Base-by-base conservation (phyloP, 2,797 vertebrate genomes). In the Anguilla pacifica region DNA sequence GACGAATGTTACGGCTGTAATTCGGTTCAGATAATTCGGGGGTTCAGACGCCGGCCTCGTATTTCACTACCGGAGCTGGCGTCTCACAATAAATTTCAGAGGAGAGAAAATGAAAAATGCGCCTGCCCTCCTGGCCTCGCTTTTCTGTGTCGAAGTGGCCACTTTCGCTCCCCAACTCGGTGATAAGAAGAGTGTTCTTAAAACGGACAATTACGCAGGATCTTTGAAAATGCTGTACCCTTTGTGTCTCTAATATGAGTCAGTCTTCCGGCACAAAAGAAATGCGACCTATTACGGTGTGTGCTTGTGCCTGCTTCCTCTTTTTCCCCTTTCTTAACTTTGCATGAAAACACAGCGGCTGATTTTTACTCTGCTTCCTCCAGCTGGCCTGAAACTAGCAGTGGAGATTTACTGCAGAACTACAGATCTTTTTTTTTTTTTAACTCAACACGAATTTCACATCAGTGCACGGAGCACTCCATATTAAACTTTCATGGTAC, bases 381-480 rank as follows among this genome's bases (percentile, higher is more conserved):
- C 88, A 91, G 93, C 91, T 88, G 92, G 91, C 93, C 92, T 89
- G 87, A 79, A 92, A 91, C 89, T 90, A 88, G 92, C 90, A 92
- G 88, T 83, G 88, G 53, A 89, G 85, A 93, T 87, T 91, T 90
- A 89, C 90, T 55, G 28, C 79, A 92, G 86, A 92, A 92, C 92
- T 61, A 88, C 46, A 49, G 17, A 43, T 19, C 31, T 89, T 93
- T 90, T 90, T 86, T 86, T 87, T 79, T 0, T 17, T 43, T 43
- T 43, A 43, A 43, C 39, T 43, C 39, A 91, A 93, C 92, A 92
- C 89, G 91, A 85, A 92, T 93, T 93, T 93, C 19, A 51, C 91
- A 91, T 93, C 91, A 91, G 85, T 46, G 87, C 84, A 89, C 90
- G 89, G 90, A 91, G 89, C 88, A 91, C 67, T 22, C 43, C 39